phyloP scores from a whole-genome alignment of 2,888 invertebrate species.

The Gastracanthus pulcherrimus region DNA sequence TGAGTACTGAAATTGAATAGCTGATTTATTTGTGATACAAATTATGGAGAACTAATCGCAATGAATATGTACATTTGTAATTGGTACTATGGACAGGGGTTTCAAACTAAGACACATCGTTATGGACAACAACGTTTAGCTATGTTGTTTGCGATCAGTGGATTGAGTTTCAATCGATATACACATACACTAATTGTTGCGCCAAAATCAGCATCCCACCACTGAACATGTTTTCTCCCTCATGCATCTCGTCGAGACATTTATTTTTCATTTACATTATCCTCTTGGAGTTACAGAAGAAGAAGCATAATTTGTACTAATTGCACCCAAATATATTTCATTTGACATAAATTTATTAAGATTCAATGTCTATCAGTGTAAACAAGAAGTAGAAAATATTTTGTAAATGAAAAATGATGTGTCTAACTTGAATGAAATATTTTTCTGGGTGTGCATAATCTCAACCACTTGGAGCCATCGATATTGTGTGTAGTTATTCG shows the following conservation, averaged over 20 bases:
- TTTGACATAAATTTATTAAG: background rate
- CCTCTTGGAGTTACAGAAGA: background rate
- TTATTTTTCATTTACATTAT: background rate
- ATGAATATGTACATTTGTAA: too few relatives aligned
- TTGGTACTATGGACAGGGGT: too few relatives aligned
- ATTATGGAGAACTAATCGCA: too few relatives aligned
- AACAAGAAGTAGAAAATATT: too few relatives aligned
- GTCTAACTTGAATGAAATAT: background rate
- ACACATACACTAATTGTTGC: background rate
- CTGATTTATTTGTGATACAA: too few relatives aligned
- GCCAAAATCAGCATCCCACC: background rate
- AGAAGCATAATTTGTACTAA: background rate
- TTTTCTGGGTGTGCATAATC: background rate
- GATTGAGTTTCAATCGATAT: background rate
- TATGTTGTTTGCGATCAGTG: too few relatives aligned
- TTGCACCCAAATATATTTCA: background rate
- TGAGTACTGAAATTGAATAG: too few relatives aligned
- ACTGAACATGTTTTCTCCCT: background rate
- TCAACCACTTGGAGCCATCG: background rate
- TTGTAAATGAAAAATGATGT: too few relatives aligned
- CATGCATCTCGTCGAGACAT: background rate
- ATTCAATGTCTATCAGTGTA: too few relatives aligned
- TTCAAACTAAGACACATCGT: too few relatives aligned
- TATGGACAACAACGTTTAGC: too few relatives aligned
- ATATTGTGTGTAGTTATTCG: background rate